Evolutionary conservation across 2,113 vertebrate species (phyloP), one percentile per base, ranked within the genome.

Genomic region (Dissostichus mawsoni): DNA sequence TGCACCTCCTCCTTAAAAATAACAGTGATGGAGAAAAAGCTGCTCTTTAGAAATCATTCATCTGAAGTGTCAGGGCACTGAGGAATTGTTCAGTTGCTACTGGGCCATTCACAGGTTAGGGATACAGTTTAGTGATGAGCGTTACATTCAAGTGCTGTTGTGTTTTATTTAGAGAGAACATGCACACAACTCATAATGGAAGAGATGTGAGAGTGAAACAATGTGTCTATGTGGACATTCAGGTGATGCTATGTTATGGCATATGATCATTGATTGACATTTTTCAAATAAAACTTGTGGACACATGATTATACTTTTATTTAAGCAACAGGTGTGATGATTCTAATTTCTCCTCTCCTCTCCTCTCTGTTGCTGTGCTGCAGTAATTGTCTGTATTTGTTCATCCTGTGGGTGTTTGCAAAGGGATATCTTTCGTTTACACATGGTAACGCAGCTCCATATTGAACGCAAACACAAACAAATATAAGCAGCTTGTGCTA

Each of bases 391-490:
- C 78, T 77, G 69, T 90, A 92, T 93, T 94, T 94, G 89, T 58
- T 92, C 87, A 86, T 82, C 80, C 33, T 85, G 78, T 52, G 55
- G 57, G 53, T 94, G 88, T 94, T 94, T 94, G 87, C 50, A 51
- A 69, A 93, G 78, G 83, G 88, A 93, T 85, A 78, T 66, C 86
- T 81, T 90, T 63, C 56, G 66, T 94, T 94, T 93, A 82, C 85
- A 69, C 58, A 51, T 11, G 62, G 82, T 83, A 83, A 81, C 78
- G 69, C 76, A 75, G 82, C 88, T 62, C 63, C 75, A 91, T 92
- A 92, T 87, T 92, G 81, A 92, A 90, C 9, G 76, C 84, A 94
- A 95, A 92, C 91, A 92, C 81, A 90, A 86, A 87, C 78, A 89
- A 92, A 87, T 85, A 75, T 8, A 50, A 78, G 81, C 90, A 89